Conservation (phyloP, 2,797 vertebrate species). For the Sternarchorhynchus goeldii region DNA sequence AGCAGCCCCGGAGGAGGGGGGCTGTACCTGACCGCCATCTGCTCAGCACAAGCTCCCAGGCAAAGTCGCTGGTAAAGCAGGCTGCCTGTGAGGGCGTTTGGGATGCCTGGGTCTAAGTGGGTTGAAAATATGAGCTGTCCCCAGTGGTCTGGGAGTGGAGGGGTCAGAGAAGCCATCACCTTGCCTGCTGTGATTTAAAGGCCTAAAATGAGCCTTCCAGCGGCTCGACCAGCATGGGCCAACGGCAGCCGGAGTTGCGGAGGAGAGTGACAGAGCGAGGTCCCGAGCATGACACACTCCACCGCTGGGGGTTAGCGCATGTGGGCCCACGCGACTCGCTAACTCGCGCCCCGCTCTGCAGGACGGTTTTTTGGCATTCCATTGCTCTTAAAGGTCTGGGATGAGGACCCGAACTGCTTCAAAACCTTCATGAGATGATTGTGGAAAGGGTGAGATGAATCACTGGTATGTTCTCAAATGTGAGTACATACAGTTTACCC, state of each 20-base stretch:
- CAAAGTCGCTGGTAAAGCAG: slow-evolving; percentile 12
- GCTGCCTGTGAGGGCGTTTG: slow-evolving; percentile 24
- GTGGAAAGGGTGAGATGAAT: not conserved
- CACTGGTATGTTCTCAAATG: not conserved
- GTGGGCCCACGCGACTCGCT: too few species aligned
- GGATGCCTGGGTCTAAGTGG: slow-evolving; percentile 60
- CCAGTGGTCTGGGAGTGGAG: slow-evolving; percentile 58
- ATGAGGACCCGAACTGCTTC: not conserved
- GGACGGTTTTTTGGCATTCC: too few species aligned
- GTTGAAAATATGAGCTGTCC: slow-evolving; percentile 75
- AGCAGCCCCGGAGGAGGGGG: not conserved
- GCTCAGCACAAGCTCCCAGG: not conserved
- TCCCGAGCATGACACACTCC: too few species aligned
- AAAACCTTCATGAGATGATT: not conserved
- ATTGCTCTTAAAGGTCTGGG: too few species aligned
- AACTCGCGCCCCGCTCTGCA: too few species aligned
- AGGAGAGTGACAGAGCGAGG: slow-evolving; percentile 47
- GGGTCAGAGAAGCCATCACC: slow-evolving; percentile 76
- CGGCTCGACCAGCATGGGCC: slow-evolving; percentile 77
- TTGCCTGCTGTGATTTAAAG: slow-evolving; percentile 88
- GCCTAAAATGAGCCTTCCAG: slow-evolving; percentile 89
- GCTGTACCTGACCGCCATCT: slow-evolving; percentile 5
- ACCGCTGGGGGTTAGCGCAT: too few species aligned
- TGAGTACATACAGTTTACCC: not conserved
- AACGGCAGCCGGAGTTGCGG: slow-evolving; percentile 74